Base-by-base conservation (phyloP, 1,140 invertebrate genomes). In the Aphelinus atriplicis region DNA sequence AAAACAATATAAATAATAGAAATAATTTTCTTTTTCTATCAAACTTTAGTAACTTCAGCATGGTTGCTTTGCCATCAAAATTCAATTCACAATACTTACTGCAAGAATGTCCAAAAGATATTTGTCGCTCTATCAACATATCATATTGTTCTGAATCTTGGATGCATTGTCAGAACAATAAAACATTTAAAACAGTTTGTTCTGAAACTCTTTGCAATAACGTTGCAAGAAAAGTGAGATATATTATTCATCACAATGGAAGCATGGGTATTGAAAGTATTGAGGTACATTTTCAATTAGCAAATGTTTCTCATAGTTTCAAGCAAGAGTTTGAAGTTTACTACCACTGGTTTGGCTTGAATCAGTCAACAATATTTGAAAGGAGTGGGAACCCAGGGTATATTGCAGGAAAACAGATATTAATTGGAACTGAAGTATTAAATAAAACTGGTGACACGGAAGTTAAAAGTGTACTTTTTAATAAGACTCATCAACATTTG, bases 301-400 rank as follows among this genome's bases (percentile, higher is more conserved):
- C 77, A 45, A 90, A 90, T 76, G 69, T 88, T 62, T 82, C 84
- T 55, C 72, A 70, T 71, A 75, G 84, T 70, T 88, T 90, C 79
- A 78, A 83, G 66, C 90, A 92, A 84, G 77, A 87, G 48, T 89
- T 90, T 71, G 81, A 88, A 78, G 82, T 90, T 0, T 80, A 79
- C 43, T 91, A 89, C 78, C 71, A 87, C 58, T 91, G 91, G 90
- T 79, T 78, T 50, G 83, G 86, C 57, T 76, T 83, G 58, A 82
- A 85, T 69, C 74, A 80, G 7, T 77, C 80, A 55, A 81, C 82
- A 61, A 77, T 80, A 63, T 81, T 88, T 7, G 80, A 86, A 81
- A 78, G 90, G 58, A 94, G 93, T 84, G 93, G 93, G 64, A 92
- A 92, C 84, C 92, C 92, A 10, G 93, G 93, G 3, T 94, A 94